A percentile compares a stretch with the other conserved stretches of the same genome.
Conservation (phyloP, 1,140 invertebrate genomes). For the Carcinoscorpius rotundicauda region DNA sequence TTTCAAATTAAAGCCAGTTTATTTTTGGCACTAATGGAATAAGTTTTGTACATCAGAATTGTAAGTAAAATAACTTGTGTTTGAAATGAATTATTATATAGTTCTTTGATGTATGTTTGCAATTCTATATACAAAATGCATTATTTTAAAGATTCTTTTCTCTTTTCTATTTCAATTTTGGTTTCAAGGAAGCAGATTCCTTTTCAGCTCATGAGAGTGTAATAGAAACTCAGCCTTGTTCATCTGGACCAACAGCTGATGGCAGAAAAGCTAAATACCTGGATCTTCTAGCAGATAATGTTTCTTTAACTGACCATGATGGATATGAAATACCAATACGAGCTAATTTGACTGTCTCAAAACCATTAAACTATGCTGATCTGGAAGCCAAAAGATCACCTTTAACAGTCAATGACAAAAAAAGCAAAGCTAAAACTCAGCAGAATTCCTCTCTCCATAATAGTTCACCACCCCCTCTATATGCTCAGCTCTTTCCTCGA, state of each 20-base stretch:
- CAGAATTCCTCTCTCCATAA: neutral
- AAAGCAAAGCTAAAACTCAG: too few species aligned
- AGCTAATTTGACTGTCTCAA: neutral
- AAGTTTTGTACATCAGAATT: too few species aligned
- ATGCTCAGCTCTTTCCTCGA: neutral
- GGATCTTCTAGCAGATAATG: slow-evolving; percentile 14
- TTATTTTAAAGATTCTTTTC: neutral
- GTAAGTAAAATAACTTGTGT: too few species aligned
- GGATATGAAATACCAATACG: slow-evolving; percentile 13
- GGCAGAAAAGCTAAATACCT: slow-evolving; percentile 7
- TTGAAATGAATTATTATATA: neutral
- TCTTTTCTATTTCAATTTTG: neutral
- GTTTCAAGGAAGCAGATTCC: too few species aligned
- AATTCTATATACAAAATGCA: slow-evolving; percentile 2
- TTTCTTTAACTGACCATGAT: slow-evolving; percentile 12
- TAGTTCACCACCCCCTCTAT: neutral
- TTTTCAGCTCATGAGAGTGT: neutral
- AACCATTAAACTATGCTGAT: neutral
- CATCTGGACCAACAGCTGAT: neutral
- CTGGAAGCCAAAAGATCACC: neutral
- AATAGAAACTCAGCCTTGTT: neutral
- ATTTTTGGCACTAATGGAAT: too few species aligned
- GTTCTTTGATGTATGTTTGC: neutral
- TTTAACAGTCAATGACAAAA: neutral
- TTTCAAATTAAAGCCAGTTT: too few species aligned